Evolutionary conservation across 2,888 invertebrate genomes (phyloP).

Genomic region (Aphrophora alni): DNA sequence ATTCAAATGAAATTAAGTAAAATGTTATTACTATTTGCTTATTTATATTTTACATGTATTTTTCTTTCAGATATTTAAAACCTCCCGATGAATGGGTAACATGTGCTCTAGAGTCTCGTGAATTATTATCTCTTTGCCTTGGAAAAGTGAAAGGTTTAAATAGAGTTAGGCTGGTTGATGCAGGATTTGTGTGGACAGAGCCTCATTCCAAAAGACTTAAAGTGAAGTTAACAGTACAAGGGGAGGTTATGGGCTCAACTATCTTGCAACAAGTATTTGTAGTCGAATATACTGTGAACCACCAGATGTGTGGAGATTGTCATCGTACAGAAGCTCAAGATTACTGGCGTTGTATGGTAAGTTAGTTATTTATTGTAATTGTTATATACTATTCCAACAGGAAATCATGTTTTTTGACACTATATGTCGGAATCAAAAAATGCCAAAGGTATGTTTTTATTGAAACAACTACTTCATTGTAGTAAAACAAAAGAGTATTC

Average conservation of each 20-base stretch:
- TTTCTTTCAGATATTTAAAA: conserved; percentile 75
- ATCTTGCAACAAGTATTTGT: conserved; percentile 94
- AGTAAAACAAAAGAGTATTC: no score
- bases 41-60: not conserved
- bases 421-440: no score
- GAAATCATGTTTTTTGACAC: no score
- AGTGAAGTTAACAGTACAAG: conserved; percentile 93
- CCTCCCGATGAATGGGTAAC: conserved; percentile 90
- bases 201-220: conserved; percentile 98
- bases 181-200: conserved; percentile 98
- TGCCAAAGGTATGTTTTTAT: no score
- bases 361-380: no score
- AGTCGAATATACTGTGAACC: conserved; percentile 89
- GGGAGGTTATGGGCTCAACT: conserved; percentile 90
- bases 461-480: no score
- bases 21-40: no score
- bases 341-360: conserved; percentile 88
- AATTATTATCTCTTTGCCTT: conserved; percentile 87
- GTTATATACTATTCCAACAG: no score
- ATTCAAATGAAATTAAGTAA: no score
- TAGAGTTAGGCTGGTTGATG: conserved; percentile 91
- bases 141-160: conserved; percentile 90
- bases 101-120: conserved; percentile 87
- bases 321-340: conserved; percentile 97
- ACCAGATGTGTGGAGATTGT: conserved; percentile 98